phyloP scores from a whole-genome alignment of 2,888 invertebrate species.

The Orthonevra nobilis region DNA sequence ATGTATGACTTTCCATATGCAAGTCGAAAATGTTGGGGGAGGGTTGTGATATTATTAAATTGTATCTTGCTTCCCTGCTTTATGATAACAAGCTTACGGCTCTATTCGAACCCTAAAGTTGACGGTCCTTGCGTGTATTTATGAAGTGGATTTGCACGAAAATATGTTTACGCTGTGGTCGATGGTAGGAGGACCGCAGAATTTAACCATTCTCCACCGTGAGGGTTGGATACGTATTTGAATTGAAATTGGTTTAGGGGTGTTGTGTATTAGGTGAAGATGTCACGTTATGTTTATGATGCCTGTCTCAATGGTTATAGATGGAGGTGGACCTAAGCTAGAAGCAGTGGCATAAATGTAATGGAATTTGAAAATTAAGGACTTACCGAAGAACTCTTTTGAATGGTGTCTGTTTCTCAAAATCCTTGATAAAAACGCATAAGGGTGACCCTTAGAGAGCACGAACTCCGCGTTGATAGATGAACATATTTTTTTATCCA shows the following conservation, averaged over 20 bases:
- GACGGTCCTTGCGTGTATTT: slow-evolving; percentile 62
- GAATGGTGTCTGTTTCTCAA: too few species aligned
- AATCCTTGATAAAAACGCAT: too few species aligned
- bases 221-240: slow-evolving; percentile 13
- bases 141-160: slow-evolving; percentile 68
- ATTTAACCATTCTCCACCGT: slow-evolving; percentile 32
- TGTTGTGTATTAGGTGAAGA: slow-evolving; percentile 17
- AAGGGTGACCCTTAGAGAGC: too few species aligned
- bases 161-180: slow-evolving; percentile 65
- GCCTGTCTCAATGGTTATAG: too few species aligned
- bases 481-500: too few species aligned
- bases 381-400: too few species aligned
- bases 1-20: slow-evolving; percentile 66
- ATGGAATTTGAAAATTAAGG: too few species aligned
- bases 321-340: too few species aligned
- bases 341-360: too few species aligned
- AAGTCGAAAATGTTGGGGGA: slow-evolving; percentile 4
- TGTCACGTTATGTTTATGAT: slow-evolving; percentile 2
- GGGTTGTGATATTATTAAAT: slow-evolving; percentile 63
- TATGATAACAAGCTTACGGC: slow-evolving; percentile 68
- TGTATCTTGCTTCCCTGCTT: slow-evolving; percentile 68
- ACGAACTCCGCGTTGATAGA: too few species aligned
- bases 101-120: slow-evolving; percentile 44
- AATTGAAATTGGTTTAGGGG: slow-evolving; percentile 11
- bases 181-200: slow-evolving; percentile 54